Conservation (phyloP, 2,888 invertebrate species). For the Orthosia cruda region DNA sequence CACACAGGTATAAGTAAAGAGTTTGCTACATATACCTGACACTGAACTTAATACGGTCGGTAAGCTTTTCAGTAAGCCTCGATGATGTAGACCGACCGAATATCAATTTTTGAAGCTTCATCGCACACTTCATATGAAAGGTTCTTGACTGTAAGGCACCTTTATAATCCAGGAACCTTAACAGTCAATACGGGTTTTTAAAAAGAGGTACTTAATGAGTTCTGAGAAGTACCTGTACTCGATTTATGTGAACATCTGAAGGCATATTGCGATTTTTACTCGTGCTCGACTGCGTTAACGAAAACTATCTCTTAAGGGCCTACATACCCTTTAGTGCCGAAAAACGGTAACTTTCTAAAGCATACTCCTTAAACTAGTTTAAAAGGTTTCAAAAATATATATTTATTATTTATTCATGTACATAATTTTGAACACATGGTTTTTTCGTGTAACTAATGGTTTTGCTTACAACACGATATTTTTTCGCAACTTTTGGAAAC, state of each 20-base stretch:
- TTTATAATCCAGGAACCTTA: slow-evolving; percentile 39
- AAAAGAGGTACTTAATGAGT: slow-evolving; percentile 62
- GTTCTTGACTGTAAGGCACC: slow-evolving; percentile 56
- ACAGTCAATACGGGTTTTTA: slow-evolving; percentile 41
- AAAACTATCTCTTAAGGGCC: no score
- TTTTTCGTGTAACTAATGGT: no score
- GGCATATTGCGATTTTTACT: no score
- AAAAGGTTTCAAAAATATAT: no score
- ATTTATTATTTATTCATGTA: no score
- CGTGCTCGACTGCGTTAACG: no score
- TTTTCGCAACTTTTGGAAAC: no score
- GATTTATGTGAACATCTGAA: background rate
- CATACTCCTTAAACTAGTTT: no score
- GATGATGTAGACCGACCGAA: slow-evolving; percentile 69
- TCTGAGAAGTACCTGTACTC: slow-evolving; percentile 13
- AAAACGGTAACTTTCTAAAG: no score
- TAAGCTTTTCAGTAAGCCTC: slow-evolving; percentile 67
- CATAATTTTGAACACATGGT: no score
- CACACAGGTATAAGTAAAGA: slow-evolving; percentile 14
- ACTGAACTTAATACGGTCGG: slow-evolving; percentile 59
- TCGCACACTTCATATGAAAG: slow-evolving; percentile 71
- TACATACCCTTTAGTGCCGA: no score
- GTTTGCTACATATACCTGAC: slow-evolving; percentile 40
- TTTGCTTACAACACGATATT: no score
- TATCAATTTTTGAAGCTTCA: slow-evolving; percentile 76